Percentiles rank a stretch among this genome's conserved stretches.
Conservation (phyloP, 2,113 vertebrate genomes). For the Dasyprocta punctata region DNA sequence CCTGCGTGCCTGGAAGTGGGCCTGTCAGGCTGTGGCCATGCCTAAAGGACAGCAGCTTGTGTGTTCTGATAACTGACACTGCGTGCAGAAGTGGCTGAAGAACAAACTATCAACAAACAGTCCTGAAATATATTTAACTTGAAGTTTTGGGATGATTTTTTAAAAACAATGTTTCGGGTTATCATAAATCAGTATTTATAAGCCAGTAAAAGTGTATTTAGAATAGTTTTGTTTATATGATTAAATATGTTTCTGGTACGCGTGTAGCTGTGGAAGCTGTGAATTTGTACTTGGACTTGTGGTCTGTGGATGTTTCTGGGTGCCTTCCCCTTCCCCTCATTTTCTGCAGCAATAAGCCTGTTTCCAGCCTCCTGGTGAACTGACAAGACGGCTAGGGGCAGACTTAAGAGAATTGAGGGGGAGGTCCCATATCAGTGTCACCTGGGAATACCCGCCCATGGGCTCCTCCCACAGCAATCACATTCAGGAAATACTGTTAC, state of each 20-base stretch:
- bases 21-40: background rate
- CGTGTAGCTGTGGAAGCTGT: background rate
- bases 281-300: background rate
- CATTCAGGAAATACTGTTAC: background rate
- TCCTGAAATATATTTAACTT: conserved; percentile 58
- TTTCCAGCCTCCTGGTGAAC: background rate
- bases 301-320: background rate
- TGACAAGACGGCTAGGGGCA: background rate
- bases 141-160: conserved; percentile 25
- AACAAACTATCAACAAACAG: background rate
- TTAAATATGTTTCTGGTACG: conserved; percentile 62
- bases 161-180: background rate
- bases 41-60: background rate
- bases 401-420: background rate
- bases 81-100: background rate
- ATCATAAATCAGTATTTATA: conserved; percentile 72
- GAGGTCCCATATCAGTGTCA: accelerated
- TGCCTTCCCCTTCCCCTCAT: too few relatives aligned
- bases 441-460: background rate
- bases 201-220: conserved; percentile 48
- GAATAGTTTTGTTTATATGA: conserved; percentile 55
- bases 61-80: background rate
- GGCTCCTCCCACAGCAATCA: background rate
- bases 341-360: background rate
- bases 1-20: background rate